Percentiles rank a stretch among this genome's conserved stretches.
Conservation (phyloP, 2,113 vertebrate species). For the Tragelaphus scriptus region DNA sequence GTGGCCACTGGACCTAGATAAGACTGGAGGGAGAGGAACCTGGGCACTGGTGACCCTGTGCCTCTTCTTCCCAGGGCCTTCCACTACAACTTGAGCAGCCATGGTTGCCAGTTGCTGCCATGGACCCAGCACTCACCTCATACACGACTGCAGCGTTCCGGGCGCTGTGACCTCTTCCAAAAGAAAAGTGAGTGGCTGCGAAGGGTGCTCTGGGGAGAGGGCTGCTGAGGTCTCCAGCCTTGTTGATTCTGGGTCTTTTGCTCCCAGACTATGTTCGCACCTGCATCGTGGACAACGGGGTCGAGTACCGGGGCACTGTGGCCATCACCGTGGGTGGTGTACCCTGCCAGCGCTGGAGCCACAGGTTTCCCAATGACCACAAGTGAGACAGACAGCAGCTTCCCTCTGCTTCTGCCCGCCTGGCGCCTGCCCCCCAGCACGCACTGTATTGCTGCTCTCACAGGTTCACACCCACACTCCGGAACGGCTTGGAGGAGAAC, state of each 20-base stretch:
- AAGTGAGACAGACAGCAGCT: slow-evolving; percentile 62
- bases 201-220: not conserved
- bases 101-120: slow-evolving; percentile 88
- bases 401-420: too few species aligned
- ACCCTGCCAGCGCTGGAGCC: slow-evolving; percentile 92
- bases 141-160: slow-evolving; percentile 87
- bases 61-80: slow-evolving; percentile 84
- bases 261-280: slow-evolving; percentile 88
- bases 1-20: not conserved
- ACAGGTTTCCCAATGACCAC: slow-evolving; percentile 93
- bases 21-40: not conserved
- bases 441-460: not conserved
- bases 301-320: slow-evolving; percentile 86
- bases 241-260: not conserved
- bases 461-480: slow-evolving; percentile 87
- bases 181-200: slow-evolving; percentile 88
- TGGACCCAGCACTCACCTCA: slow-evolving; percentile 87
- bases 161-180: slow-evolving; percentile 93
- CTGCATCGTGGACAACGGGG: slow-evolving; percentile 88
- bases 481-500: slow-evolving; percentile 92
- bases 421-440: not conserved
- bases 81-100: slow-evolving; percentile 86
- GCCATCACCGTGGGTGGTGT: slow-evolving; percentile 83
- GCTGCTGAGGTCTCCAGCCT: not conserved
- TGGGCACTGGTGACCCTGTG: not conserved